Conservation (phyloP, 1,140 invertebrate species). For the Drosophila miranda region DNA sequence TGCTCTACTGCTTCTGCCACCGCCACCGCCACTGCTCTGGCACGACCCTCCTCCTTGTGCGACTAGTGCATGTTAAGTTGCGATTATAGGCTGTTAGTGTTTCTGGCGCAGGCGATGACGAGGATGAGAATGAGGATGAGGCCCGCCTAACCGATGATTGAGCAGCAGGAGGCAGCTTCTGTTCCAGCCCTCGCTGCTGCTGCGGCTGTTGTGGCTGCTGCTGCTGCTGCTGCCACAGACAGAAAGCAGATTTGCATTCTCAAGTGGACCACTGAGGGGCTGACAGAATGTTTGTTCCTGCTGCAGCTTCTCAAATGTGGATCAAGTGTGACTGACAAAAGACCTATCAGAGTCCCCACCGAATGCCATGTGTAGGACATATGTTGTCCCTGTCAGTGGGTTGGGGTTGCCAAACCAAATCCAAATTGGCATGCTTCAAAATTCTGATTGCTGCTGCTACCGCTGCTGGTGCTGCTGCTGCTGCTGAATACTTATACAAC, state of each 20-base stretch:
- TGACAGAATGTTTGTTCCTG: conserved; percentile 45
- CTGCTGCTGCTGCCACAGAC: neutral
- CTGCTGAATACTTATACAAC: neutral
- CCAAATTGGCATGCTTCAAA: conserved; percentile 22
- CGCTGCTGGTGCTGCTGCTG: too few species aligned
- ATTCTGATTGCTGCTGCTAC: conserved; percentile 44
- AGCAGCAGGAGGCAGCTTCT: conserved; percentile 29
- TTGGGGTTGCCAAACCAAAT: neutral
- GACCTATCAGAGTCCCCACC: conserved; percentile 21
- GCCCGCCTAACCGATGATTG: conserved; percentile 40
- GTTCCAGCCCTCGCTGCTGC: too few species aligned
- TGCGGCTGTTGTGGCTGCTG: conserved; percentile 4
- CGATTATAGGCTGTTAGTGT: conserved; percentile 79
- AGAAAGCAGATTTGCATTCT: conserved; percentile 70
- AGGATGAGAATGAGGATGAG: conserved; percentile 8
- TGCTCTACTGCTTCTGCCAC: conserved; percentile 66
- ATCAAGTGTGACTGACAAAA: conserved; percentile 42
- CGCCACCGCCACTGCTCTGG: conserved; percentile 10
- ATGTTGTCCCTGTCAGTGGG: conserved; percentile 2
- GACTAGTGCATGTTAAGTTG: conserved; percentile 76
- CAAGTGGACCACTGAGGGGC: conserved; percentile 66
- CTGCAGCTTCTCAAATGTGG: conserved; percentile 26
- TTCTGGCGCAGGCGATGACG: conserved; percentile 40
- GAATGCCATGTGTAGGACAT: neutral
- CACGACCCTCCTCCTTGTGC: conserved; percentile 9